These are phyloP conservation scores for Ophiodon elongatus DNA, from an alignment of 2,113 vertebrate genomes.

Conservation along the genomic window DNA sequence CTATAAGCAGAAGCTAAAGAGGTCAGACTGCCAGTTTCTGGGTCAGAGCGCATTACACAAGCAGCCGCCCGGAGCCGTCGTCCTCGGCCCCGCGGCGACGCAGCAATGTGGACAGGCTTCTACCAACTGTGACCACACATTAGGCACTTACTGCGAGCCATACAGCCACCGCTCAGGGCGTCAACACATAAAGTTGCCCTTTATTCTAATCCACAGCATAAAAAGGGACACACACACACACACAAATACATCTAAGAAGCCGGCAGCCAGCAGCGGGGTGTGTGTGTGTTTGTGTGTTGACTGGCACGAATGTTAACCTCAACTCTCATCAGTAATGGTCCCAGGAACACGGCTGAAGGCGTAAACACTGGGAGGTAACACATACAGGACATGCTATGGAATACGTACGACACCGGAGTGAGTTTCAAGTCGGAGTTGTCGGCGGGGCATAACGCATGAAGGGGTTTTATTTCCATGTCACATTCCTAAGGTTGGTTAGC, in stretches of 20 bases:
- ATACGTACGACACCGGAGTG: conserved; percentile 20
- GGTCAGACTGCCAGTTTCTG: conserved; percentile 74
- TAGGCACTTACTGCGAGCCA: conserved; percentile 63
- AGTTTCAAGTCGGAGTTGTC: conserved; percentile 35
- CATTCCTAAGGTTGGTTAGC: conserved; percentile 18
- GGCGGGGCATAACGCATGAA: background rate
- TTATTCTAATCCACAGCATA: conserved; percentile 69
- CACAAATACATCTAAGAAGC: conserved; percentile 50
- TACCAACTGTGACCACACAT: conserved; percentile 75
- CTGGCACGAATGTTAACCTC: conserved; percentile 60
- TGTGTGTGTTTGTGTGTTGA: conserved; percentile 9
- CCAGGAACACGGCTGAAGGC: conserved; percentile 54
- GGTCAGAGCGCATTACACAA: conserved; percentile 74
- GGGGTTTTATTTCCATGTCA: conserved; percentile 34
- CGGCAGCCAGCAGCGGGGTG: conserved; percentile 21
- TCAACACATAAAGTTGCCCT: conserved; percentile 76
- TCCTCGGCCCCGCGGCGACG: conserved; percentile 55
- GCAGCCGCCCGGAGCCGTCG: conserved; percentile 46
- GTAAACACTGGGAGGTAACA: conserved; percentile 57
- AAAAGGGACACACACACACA: conserved; percentile 49
- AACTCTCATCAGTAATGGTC: conserved; percentile 55
- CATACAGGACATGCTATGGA: conserved; percentile 50
- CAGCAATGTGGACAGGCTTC: conserved; percentile 68
- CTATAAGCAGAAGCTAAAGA: conserved; percentile 77
- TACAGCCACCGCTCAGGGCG: conserved; percentile 65